A percentile compares a stretch with the other conserved stretches of the same genome.
Evolutionary conservation across 2,113 vertebrate genomes (phyloP).

Genomic region (Barnardius zonarius): DNA sequence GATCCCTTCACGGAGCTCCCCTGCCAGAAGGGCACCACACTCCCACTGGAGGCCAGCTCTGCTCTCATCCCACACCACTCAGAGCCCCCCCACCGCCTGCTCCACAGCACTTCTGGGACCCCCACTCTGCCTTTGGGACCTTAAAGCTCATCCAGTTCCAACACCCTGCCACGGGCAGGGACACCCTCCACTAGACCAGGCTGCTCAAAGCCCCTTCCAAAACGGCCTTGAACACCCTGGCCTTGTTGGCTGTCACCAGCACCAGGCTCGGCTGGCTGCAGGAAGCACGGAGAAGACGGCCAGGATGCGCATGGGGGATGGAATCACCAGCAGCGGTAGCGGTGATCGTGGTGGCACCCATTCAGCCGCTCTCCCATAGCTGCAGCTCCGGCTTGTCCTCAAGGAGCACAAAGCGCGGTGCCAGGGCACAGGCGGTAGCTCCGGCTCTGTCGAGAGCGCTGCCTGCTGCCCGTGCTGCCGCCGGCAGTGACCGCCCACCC

Average conservation of each 20-base stretch:
- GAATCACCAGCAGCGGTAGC: neutral
- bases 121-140: neutral
- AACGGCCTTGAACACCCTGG: neutral
- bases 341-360: neutral
- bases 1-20: neutral
- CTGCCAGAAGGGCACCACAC: neutral
- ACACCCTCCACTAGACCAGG: neutral
- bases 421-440: neutral
- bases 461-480: neutral
- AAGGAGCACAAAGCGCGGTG: neutral
- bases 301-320: neutral
- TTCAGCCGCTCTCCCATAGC: neutral
- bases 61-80: neutral
- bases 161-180: neutral
- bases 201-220: neutral
- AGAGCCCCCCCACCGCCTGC: neutral
- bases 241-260: neutral
- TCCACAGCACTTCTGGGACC: neutral
- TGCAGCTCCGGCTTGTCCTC: neutral
- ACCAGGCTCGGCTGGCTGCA: accelerated
- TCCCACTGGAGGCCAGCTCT: neutral
- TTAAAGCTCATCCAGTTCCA: neutral
- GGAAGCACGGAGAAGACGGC: neutral
- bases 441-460: neutral
- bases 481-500: neutral